Percentiles rank a stretch among this genome's conserved stretches.
phyloP scores from a whole-genome alignment of 2,888 invertebrate species.

The Noctua janthina region DNA sequence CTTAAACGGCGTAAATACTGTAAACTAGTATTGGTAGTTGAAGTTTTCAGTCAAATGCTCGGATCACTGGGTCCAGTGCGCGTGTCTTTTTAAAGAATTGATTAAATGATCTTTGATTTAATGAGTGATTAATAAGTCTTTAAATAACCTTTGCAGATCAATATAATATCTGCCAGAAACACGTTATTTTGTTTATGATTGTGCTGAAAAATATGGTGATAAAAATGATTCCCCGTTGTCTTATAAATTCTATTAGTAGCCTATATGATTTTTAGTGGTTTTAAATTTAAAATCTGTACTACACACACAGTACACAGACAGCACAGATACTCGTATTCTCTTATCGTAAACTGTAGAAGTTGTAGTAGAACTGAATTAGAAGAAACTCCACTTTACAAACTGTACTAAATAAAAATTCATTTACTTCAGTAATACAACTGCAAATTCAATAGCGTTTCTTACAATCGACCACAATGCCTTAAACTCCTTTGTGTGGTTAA shows the following conservation, averaged over 20 bases:
- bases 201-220: background rate
- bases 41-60: no score
- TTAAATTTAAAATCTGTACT: no score
- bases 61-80: background rate
- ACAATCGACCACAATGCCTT: background rate
- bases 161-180: background rate
- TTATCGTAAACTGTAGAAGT: background rate
- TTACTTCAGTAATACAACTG: background rate
- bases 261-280: background rate
- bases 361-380: background rate
- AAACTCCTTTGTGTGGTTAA: constrained; percentile 33
- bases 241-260: background rate
- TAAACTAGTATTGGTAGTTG: background rate
- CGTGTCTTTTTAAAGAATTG: background rate
- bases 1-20: background rate
- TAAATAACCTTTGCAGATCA: background rate
- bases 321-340: background rate
- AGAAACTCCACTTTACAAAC: background rate
- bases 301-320: no score
- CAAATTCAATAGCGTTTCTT: background rate
- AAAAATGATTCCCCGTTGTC: background rate
- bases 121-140: background rate
- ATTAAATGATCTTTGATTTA: background rate
- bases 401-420: background rate
- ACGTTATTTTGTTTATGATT: background rate